A percentile compares a stretch with the other conserved stretches of the same genome.
Evolutionary conservation across 1,140 invertebrate genomes (phyloP).

Genomic region (Antheraea mylitta): DNA sequence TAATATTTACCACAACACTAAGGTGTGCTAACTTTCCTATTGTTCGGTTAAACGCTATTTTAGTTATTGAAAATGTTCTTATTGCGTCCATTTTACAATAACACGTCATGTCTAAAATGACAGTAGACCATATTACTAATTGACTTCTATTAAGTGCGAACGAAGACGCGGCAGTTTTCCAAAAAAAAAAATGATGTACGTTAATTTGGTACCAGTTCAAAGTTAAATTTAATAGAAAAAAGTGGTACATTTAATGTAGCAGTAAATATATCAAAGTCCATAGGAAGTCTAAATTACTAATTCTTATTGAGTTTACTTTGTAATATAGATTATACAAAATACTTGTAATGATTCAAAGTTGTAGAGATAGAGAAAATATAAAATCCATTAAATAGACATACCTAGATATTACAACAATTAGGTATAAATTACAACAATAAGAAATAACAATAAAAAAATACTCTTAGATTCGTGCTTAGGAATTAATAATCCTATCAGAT

Average conservation of each 20-base stretch:
- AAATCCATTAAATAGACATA: constrained; percentile 13
- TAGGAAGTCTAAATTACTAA: not conserved
- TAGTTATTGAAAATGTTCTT: too few relatives aligned
- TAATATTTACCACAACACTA: too few relatives aligned
- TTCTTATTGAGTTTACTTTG: not conserved
- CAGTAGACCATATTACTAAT: too few relatives aligned
- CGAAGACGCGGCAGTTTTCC: too few relatives aligned
- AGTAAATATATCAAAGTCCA: not conserved
- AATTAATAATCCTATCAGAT: constrained; percentile 34
- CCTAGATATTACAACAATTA: constrained; percentile 37
- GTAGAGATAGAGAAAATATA: constrained; percentile 5
- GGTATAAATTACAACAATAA: constrained; percentile 38
- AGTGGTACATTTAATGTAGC: not conserved
- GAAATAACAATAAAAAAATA: constrained; percentile 46
- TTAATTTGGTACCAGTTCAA: too few relatives aligned
- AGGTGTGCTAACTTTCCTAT: too few relatives aligned
- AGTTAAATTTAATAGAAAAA: too few relatives aligned
- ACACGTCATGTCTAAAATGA: too few relatives aligned
- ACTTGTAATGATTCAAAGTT: not conserved
- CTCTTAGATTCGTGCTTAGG: constrained; percentile 20
- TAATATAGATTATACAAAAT: not conserved
- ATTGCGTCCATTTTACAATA: too few relatives aligned
- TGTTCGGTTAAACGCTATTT: too few relatives aligned
- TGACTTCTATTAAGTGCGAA: too few relatives aligned
- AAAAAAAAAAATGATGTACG: too few relatives aligned